Base-by-base conservation (phyloP, 2,888 invertebrate species). In the Gandaritis pyraliata region DNA sequence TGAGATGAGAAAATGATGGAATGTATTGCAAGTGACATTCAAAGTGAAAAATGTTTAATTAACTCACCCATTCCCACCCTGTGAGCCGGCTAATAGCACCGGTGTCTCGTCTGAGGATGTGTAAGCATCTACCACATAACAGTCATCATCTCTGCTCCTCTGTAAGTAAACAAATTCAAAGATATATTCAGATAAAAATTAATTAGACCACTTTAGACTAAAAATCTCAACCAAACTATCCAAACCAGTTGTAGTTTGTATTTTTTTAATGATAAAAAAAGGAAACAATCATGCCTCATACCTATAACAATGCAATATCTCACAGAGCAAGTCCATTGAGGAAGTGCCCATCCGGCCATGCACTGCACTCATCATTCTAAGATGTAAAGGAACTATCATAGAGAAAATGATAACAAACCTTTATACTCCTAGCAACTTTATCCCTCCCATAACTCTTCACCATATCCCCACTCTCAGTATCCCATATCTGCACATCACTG, bases 401-500 rank as follows among this genome's bases (percentile, higher is more conserved):
- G 3, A 23, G 23, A 23, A 23, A 23, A 5, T 23, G 23, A 23
- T 43, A 58, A 58, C 58, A 60, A 80, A 94, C 94, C 85, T 93
- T 94, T 64, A 94, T 93, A 53, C 88, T 88, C 58, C 91, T 88
- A 5, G 94, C 93, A 43, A 97, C 85, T 58, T 93, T 86, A 52
- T 90, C 88, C 29, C 97, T 93, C 2, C 83, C 84, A 74, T 94
- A 95, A 64, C 89, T 92, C 3, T 83, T 82, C 10, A 94, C 80
- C 29, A 94, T 90, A 71, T 95, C 94, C 0, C 94, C 95, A 56
- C 93, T 94, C 7, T 93, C 93, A 0, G 89, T 79, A 60, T 95
- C 92, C 94, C 96, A 97, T 16, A 96, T 76, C 68, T 90, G 89
- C 41, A 97, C 80, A 66, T 95, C 95, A 72, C 94, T 94, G 12